Evolutionary conservation across 2,888 invertebrate species (phyloP), one percentile per base, ranked within the genome.

Genomic region (Apomyelois bistriatella): DNA sequence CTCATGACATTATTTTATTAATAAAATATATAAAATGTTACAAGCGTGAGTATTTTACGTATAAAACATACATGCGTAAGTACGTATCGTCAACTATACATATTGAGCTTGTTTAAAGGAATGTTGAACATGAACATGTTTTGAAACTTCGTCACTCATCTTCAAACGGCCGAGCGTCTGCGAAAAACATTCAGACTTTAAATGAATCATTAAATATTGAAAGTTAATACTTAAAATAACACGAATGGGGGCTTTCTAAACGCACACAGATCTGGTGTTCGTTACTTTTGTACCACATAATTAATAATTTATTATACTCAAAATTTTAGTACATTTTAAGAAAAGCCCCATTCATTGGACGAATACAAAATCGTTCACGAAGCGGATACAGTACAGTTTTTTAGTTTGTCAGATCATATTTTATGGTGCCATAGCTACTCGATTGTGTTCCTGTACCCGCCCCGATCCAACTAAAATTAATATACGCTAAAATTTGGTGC

Each of bases 31-130:
- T 35, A 46, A 46, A 32, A 46, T 35, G 46, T 46, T 40, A 32
- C 12, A 46, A 32, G 32, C 46, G 46, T 46, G 43, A 49, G 52
- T 54, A 54, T 55, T 59, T 51, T 59, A 61, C 58, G 57, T 40
- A 49, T 47, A 16, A 51, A 53, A 56, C 48, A 55, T 54, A 57
- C 53, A 56, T 72, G 72, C 70, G 61, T 74, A 75, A 76, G 68
- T 79, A 79, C 76, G 71, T 74, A 65, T 53, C 48, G 53, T 53
- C 10, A 32, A 32, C 4, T 32, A 32, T 7, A 28, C 28, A 32
- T 51, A 32, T 10, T 30, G 22, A 43, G 52, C 54, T 54, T 58
- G 51, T 50, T 28, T 56, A 55, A 30, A 32, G 10, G 9, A 9
- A 32, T 32, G 32, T 32, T 32, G 10, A 32, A 9, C 32, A 32